Percentiles rank a stretch among this genome's conserved stretches.
phyloP scores from a whole-genome alignment of 2,888 invertebrate genomes.

The Idaea straminata region DNA sequence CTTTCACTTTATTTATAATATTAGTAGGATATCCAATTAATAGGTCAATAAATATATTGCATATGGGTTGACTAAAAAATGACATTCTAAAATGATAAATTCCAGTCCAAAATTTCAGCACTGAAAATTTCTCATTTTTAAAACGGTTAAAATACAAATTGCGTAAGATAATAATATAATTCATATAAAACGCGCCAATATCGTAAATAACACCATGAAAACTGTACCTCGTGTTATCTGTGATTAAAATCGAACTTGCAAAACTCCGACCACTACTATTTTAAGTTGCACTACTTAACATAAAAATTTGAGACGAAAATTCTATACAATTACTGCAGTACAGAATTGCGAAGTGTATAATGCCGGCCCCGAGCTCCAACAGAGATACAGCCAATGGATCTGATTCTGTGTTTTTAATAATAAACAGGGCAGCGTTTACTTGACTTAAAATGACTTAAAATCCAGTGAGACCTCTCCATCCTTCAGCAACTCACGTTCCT shows the following conservation, averaged over 20 bases:
- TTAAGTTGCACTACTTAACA: constrained; percentile 64
- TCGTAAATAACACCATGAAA: constrained; percentile 18
- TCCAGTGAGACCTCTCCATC: too few species aligned
- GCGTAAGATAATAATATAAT: background rate
- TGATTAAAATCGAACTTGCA: constrained; percentile 42
- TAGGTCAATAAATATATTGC: too few species aligned
- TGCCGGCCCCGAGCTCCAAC: constrained; percentile 28
- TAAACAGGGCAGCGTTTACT: too few species aligned
- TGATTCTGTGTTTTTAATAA: background rate
- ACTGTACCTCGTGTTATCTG: constrained; percentile 24
- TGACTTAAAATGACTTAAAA: too few species aligned
- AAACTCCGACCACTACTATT: constrained; percentile 60
- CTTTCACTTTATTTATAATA: too few species aligned
- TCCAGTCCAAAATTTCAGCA: too few species aligned
- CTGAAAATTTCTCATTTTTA: too few species aligned
- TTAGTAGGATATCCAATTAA: too few species aligned
- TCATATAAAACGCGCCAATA: background rate
- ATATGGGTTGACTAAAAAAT: too few species aligned
- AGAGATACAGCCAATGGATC: background rate
- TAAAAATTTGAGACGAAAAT: constrained; percentile 60
- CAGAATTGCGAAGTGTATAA: constrained; percentile 62
- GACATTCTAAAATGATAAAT: too few species aligned
- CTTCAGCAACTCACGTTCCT: too few species aligned
- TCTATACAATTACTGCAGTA: constrained; percentile 61
- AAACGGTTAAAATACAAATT: too few species aligned